Base-by-base conservation (phyloP, 2,888 invertebrate genomes). In the Hetaerina titia region DNA sequence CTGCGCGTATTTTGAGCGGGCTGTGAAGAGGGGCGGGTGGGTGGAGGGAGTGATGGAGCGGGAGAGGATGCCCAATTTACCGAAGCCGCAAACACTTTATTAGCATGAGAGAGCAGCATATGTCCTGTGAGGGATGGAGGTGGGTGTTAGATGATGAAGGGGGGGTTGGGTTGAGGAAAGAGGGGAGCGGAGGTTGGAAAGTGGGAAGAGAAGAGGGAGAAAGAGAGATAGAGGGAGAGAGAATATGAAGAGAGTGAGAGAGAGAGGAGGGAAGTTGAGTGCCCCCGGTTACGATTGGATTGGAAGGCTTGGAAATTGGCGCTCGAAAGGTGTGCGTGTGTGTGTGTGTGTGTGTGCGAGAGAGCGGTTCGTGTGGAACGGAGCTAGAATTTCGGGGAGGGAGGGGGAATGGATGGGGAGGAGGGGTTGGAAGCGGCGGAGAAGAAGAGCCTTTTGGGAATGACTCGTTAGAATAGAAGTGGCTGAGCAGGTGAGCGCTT, bases 401-500 rank as follows among this genome's bases (percentile, higher is more conserved):
- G 45, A 6, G 88, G 45, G 19, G 15, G 15, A 45, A 88, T 56
- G 88, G 69, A 88, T 15, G 56, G 1, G 88, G 63, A 88, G 63
- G 92, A n/a, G 25, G n/a, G 13, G 22, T n/a, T 8, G n/a, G 56
- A n/a, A n/a, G 69, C 9, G 81, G 25, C 13, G 31, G 92, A 57
- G 56, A 92, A 74, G 89, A 89, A 58, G 89, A 58, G 89, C 89
- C 90, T 90, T 90, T 90, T 69, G 92, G 92, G 92, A 92, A 92
- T 92, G 92, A 92, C 92, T 92, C 92, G 69, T 69, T 92, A 74
- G 74, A 92, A 92, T 69, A 64, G 92, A 69, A 64, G 89, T 89
- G 89, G 89, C 89, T 92, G 92, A 74, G 92, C 92, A 92, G 92
- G 92, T 92, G 92, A 92, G 92, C 45, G 92, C 92, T 89, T 89